Percentiles rank a stretch among this genome's conserved stretches.
phyloP scores from a whole-genome alignment of 2,797 vertebrate genomes.

The Alosa sapidissima region DNA sequence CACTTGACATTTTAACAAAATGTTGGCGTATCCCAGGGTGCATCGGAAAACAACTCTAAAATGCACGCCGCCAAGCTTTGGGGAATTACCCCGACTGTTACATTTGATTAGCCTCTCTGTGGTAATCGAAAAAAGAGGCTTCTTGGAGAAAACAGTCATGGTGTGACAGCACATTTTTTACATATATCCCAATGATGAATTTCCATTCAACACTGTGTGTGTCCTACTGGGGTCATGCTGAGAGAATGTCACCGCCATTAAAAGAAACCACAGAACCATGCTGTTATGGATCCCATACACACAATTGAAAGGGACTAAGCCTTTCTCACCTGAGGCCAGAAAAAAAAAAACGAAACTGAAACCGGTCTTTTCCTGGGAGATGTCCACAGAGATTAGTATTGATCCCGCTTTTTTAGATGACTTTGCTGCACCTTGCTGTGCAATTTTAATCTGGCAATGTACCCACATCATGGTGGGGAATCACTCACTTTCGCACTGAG shows the following conservation, averaged over 20 bases:
- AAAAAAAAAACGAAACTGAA: conserved; percentile 34
- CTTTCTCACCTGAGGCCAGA: conserved; percentile 44
- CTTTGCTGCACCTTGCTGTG: conserved; percentile 47
- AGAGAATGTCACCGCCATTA: conserved; percentile 41
- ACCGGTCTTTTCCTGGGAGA: conserved; percentile 49
- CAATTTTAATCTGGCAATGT: conserved; percentile 46
- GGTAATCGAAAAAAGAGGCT: conserved; percentile 25
- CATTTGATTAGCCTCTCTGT: conserved; percentile 44
- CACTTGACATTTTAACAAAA: conserved; percentile 41
- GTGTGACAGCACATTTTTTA: conserved; percentile 38
- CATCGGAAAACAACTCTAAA: conserved; percentile 19
- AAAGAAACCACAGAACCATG: conserved; percentile 42
- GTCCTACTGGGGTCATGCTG: conserved; percentile 23
- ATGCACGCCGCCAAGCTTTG: conserved; percentile 29
- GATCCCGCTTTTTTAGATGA: conserved; percentile 54
- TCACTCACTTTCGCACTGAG: conserved; percentile 35
- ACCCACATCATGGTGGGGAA: conserved; percentile 35
- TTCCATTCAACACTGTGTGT: conserved; percentile 26
- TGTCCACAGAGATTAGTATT: conserved; percentile 56
- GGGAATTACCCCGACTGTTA: conserved; percentile 35
- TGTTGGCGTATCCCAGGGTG: conserved; percentile 23
- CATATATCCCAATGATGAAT: conserved; percentile 38
- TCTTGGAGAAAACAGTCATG: conserved; percentile 18
- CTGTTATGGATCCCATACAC: conserved; percentile 42
- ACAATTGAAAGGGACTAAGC: conserved; percentile 45